A percentile compares a stretch with the other conserved stretches of the same genome.
These are phyloP conservation scores for Cancer borealis DNA, from an alignment of 2,888 invertebrate species.

Conservation along the genomic window DNA sequence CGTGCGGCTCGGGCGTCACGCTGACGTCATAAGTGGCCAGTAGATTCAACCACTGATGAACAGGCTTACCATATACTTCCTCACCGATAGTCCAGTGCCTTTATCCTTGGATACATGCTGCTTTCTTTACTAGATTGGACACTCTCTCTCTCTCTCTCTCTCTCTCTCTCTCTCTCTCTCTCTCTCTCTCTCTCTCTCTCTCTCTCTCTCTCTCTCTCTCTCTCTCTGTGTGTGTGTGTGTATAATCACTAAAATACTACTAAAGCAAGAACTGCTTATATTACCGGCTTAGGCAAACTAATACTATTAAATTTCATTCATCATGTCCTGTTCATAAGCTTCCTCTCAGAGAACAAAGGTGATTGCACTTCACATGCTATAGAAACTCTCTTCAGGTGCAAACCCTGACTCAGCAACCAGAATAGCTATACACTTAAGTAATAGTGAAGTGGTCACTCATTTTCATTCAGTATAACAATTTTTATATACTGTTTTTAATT, in stretches of 20 bases:
- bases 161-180: slow-evolving; percentile 29
- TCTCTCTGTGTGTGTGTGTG: background rate
- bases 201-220: slow-evolving; percentile 39
- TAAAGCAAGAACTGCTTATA: background rate
- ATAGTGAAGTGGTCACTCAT: background rate
- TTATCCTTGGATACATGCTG: too few species aligned
- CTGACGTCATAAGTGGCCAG: background rate
- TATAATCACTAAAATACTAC: too few species aligned
- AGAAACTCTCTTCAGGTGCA: background rate
- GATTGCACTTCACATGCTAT: background rate
- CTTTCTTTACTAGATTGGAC: too few species aligned
- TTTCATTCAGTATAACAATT: too few species aligned
- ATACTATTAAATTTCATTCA: background rate
- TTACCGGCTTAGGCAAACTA: too few species aligned
- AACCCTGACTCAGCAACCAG: background rate
- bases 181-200: slow-evolving; percentile 42
- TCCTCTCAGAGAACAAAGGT: background rate
- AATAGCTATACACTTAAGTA: background rate
- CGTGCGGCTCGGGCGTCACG: background rate
- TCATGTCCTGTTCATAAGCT: background rate
- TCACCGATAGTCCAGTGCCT: background rate
- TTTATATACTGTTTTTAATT: too few species aligned
- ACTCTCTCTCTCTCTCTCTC: too few species aligned
- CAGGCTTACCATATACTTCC: background rate
- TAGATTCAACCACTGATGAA: background rate